Base-by-base conservation (phyloP, 2,888 invertebrate species). In the Deladenus siricidicola region DNA sequence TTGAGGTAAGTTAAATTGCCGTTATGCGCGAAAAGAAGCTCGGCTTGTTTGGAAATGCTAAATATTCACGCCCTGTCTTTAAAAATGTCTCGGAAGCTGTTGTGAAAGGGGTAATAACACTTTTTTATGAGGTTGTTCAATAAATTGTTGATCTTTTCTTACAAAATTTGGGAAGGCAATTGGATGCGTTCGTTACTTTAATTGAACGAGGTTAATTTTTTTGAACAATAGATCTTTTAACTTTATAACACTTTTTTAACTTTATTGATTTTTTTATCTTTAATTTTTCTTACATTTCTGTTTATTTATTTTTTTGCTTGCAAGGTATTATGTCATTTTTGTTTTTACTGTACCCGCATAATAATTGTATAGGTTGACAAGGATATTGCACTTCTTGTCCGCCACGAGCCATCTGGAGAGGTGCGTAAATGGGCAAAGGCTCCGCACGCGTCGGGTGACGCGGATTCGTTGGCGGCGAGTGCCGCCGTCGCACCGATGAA, bases 11-110 rank as follows among this genome's bases (percentile, higher is more conserved):
- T n/a, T n/a, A n/a, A n/a, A n/a, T n/a, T n/a, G n/a, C n/a, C n/a
- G n/a, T n/a, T n/a, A 34, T 34, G 39, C 14, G 6, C 39, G 39
- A 34, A 47, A 52, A 52, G 52, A 26, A 30, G n/a, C 17, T 52
- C n/a, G 52, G 52, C 4, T 19, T 52, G 30, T 52, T 52, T 52
- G 30, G 52, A 4, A 52, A 52, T 52, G 52, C 52, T 14, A 52
- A 52, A 29, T 52, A 52, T 34, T 52, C 52, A 19, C 28, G 34
- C 17, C 52, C 52, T 17, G 52, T 52, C 3, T 52, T 52, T 30
- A 52, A 34, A 30, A 52, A 26, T 21, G 30, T 30, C 6, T 34
- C 52, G 23, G 3, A 17, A 3, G 28, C 52, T 4, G 4, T 52
- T 19, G 17, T 52, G 26, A 34, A 52, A 14, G 30, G 30, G 4